Conservation (phyloP, 1,140 invertebrate species). For the Panonychus citri region DNA sequence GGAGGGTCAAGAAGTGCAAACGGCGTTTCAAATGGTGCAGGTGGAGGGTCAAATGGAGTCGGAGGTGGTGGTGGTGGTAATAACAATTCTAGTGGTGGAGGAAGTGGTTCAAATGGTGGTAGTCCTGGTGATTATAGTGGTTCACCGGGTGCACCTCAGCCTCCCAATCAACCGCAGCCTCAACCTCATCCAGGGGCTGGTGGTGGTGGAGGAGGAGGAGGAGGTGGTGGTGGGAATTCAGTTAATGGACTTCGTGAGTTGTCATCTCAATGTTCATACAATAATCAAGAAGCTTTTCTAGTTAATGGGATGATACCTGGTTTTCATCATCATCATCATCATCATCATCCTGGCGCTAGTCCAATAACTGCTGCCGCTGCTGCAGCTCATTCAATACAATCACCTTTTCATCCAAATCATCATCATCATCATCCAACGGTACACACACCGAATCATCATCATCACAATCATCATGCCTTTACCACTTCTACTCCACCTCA, state of each 20-base stretch:
- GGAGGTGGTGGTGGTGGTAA: no score
- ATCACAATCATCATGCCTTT: conserved; percentile 36
- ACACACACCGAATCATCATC: conserved; percentile 27
- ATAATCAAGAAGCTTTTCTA: not conserved
- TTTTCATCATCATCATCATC: conserved; percentile 1
- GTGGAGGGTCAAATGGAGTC: no score
- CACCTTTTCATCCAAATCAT: conserved; percentile 31
- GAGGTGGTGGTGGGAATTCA: no score
- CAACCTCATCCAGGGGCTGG: no score
- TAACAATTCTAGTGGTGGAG: no score
- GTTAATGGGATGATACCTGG: conserved; percentile 11
- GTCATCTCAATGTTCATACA: not conserved
- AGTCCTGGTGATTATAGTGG: no score
- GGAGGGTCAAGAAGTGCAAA: no score
- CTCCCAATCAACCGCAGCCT: no score
- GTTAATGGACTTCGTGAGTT: conserved; percentile 2
- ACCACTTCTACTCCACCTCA: conserved; percentile 9
- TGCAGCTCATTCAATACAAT: conserved; percentile 9
- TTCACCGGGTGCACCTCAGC: no score
- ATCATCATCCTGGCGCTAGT: conserved; percentile 1
- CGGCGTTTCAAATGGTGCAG: no score
- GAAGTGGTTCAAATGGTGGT: no score
- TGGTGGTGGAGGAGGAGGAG: no score
- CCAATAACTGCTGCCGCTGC: conserved; percentile 1
- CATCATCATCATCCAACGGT: conserved; percentile 1